Conservation (phyloP, 1,140 invertebrate species). For the Hyposmocoma kahamanoa region DNA sequence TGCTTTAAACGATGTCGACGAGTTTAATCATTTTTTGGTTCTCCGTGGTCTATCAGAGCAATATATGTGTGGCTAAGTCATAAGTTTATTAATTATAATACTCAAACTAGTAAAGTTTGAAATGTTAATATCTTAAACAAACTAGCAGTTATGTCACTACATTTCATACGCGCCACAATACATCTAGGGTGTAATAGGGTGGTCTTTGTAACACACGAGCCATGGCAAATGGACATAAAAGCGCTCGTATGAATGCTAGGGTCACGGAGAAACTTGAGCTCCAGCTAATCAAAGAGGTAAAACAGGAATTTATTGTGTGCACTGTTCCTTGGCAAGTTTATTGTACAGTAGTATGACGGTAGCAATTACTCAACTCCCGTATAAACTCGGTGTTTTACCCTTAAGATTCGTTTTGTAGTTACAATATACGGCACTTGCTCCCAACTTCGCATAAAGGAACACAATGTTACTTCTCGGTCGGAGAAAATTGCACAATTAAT, state of each 20-base stretch:
- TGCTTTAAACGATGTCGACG: background rate
- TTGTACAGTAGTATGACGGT: slow-evolving; percentile 57
- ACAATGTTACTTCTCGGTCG: no score
- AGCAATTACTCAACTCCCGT: slow-evolving; percentile 61
- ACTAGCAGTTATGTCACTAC: slow-evolving; percentile 2
- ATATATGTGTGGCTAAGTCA: slow-evolving; percentile 7
- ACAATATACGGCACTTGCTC: no score
- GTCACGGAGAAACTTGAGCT: slow-evolving; percentile 54
- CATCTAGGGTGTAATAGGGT: slow-evolving; percentile 19
- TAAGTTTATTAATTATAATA: background rate
- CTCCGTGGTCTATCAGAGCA: background rate
- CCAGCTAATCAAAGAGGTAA: slow-evolving; percentile 64
- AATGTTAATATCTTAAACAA: background rate
- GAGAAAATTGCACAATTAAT: no score
- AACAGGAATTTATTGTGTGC: slow-evolving; percentile 65
- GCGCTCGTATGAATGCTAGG: slow-evolving; percentile 40
- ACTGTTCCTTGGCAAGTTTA: slow-evolving; percentile 60
- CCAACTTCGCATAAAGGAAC: no score
- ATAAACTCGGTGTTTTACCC: slow-evolving; percentile 33
- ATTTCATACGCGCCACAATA: slow-evolving; percentile 7
- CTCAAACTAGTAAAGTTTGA: background rate
- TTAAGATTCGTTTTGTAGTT: slow-evolving; percentile 21
- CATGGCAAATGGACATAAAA: slow-evolving; percentile 27
- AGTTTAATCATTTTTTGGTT: background rate
- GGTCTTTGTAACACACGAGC: slow-evolving; percentile 41